phyloP scores from a whole-genome alignment of 1,140 invertebrate genomes.

The Drosophila lacertosa region DNA sequence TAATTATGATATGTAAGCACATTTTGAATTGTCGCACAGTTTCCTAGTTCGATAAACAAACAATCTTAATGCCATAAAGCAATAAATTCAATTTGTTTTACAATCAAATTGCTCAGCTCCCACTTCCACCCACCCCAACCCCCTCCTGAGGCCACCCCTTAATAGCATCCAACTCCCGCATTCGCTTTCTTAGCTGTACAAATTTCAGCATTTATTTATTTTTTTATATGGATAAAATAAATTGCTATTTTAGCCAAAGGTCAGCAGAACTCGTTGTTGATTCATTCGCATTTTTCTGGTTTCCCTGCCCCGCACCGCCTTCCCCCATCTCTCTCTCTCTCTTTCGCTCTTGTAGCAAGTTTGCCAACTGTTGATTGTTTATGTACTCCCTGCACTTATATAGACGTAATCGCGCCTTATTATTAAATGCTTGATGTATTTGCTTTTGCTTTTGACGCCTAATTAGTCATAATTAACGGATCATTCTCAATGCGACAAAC shows the following conservation, averaged over 20 bases:
- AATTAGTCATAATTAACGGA: constrained; percentile 70
- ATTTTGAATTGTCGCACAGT: constrained; percentile 34
- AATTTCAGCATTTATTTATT: constrained; percentile 9
- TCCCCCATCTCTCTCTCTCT: not conserved
- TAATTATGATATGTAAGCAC: constrained; percentile 21
- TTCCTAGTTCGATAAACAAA: constrained; percentile 48
- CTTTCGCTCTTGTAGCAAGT: no score
- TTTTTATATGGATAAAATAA: constrained; percentile 34
- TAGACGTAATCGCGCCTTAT: constrained; percentile 49
- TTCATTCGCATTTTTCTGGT: constrained; percentile 36
- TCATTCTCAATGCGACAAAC: constrained; percentile 52
- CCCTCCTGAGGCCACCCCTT: not conserved
- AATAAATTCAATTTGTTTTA: constrained; percentile 35
- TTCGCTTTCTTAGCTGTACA: constrained; percentile 8
- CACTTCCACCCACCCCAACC: not conserved
- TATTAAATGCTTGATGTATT: constrained; percentile 38
- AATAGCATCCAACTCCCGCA: constrained; percentile 4
- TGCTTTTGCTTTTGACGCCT: constrained; percentile 66
- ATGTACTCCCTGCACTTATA: constrained; percentile 41
- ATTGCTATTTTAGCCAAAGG: constrained; percentile 51
- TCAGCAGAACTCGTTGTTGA: constrained; percentile 50
- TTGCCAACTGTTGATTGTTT: constrained; percentile 24
- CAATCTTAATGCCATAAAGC: constrained; percentile 19
- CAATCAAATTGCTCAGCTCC: constrained; percentile 27
- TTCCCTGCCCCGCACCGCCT: not conserved